phyloP scores from a whole-genome alignment of 2,888 invertebrate species.

The Pyrochroa serraticornis region DNA sequence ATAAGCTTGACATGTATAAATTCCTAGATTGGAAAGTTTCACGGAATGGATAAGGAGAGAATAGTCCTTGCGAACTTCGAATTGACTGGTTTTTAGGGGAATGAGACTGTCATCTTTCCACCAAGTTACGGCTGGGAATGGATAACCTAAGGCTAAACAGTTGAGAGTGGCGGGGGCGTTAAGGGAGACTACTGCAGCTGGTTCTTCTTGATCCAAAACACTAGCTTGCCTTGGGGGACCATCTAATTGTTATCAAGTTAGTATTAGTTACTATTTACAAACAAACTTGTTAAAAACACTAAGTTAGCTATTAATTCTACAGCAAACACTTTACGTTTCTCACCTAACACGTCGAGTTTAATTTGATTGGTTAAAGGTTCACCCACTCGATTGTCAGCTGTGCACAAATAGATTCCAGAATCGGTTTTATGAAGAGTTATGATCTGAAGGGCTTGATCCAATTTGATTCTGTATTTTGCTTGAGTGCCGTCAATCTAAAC shows the following conservation, averaged over 20 bases:
- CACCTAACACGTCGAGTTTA: constrained; percentile 76
- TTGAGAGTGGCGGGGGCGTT: constrained; percentile 73
- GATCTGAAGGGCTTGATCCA: constrained; percentile 78
- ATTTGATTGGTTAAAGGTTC: constrained; percentile 72
- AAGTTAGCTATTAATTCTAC: constrained; percentile 11
- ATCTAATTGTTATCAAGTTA: constrained; percentile 27
- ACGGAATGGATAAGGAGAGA: constrained; percentile 77
- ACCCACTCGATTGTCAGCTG: constrained; percentile 80
- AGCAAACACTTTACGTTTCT: constrained; percentile 41
- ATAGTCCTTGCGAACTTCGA: constrained; percentile 75
- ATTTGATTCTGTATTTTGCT: constrained; percentile 73
- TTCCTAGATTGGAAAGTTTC: constrained; percentile 74
- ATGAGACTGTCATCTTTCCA: constrained; percentile 80
- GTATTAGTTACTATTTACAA: constrained; percentile 17
- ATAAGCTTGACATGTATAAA: constrained; percentile 89
- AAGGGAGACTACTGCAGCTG: constrained; percentile 71
- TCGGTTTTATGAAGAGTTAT: constrained; percentile 80
- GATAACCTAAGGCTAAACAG: constrained; percentile 84
- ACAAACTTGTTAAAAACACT: constrained; percentile 9
- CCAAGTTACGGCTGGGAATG: constrained; percentile 81
- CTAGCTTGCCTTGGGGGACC: constrained; percentile 62
- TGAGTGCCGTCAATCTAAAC: constrained; percentile 74
- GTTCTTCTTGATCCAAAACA: constrained; percentile 70
- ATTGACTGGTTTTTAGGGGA: constrained; percentile 70
- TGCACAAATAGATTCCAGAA: constrained; percentile 84